A percentile compares a stretch with the other conserved stretches of the same genome.
Conservation (phyloP, 2,113 vertebrate species). For the Indicator indicator region DNA sequence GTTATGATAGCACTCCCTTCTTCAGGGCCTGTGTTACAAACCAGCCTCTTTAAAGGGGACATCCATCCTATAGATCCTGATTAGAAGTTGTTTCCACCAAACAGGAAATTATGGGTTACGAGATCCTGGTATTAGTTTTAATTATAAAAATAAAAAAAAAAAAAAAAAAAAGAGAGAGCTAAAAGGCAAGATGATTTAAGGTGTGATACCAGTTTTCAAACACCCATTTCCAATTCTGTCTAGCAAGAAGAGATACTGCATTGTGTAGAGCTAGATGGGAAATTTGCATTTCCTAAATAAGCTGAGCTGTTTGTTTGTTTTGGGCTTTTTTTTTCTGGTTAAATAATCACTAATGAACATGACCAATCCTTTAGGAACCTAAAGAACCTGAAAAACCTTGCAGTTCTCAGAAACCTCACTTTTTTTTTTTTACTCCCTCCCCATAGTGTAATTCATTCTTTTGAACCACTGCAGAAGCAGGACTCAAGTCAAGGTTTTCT, state of each 20-base stretch:
- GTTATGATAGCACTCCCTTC: conserved; percentile 90
- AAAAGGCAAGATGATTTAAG: conserved; percentile 26
- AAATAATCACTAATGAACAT: conserved; percentile 8
- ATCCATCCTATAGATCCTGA: conserved; percentile 65
- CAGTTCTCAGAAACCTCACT: conserved; percentile 9
- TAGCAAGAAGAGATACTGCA: neutral
- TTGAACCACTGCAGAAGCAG: conserved; percentile 46
- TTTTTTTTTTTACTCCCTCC: neutral
- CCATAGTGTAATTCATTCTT: conserved; percentile 11
- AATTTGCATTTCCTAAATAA: conserved; percentile 52
- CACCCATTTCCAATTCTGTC: conserved; percentile 30
- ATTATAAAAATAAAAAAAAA: neutral
- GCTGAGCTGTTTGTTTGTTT: neutral
- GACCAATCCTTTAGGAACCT: conserved; percentile 45
- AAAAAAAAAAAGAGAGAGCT: conserved; percentile 10
- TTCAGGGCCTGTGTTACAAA: conserved; percentile 66
- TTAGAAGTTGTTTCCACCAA: conserved; percentile 69
- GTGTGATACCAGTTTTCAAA: conserved; percentile 46
- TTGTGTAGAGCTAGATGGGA: neutral
- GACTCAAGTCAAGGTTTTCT: conserved; percentile 19
- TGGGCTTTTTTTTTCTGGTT: neutral
- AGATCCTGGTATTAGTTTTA: conserved; percentile 68
- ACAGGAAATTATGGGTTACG: conserved; percentile 69
- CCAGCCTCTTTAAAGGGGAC: conserved; percentile 70
- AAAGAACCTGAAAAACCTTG: conserved; percentile 33